Conservation (phyloP, 2,113 vertebrate genomes). For the Gymnobelideus leadbeateri region DNA sequence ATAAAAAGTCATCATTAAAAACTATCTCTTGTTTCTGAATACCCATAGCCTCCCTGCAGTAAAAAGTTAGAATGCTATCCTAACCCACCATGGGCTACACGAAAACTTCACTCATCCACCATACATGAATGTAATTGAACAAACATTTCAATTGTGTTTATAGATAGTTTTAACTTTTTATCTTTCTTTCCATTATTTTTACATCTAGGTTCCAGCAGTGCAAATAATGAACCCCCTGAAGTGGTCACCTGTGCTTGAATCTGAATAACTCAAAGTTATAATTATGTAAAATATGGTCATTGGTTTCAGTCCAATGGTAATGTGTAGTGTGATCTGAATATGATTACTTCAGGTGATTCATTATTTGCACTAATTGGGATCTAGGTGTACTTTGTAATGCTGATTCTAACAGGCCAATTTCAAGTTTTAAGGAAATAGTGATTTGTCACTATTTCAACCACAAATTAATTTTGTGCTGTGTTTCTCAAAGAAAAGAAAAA, state of each 20-base stretch:
- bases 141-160: neutral
- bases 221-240: neutral
- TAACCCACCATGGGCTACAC: neutral
- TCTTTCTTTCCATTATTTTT: neutral
- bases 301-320: neutral
- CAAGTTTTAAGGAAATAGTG: neutral
- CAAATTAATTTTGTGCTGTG: neutral
- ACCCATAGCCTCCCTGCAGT: neutral
- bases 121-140: neutral
- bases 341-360: neutral
- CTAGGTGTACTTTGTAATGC: neutral
- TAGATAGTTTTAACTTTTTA: neutral
- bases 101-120: neutral
- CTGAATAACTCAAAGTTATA: neutral
- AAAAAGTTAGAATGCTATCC: neutral
- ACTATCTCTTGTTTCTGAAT: neutral
- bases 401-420: neutral
- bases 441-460: neutral
- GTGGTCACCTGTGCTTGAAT: neutral
- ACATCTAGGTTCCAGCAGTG: neutral
- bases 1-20: slow-evolving; percentile 22
- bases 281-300: neutral
- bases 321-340: neutral
- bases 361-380: neutral
- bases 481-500: neutral